These are phyloP conservation scores for Eulemur mongoz DNA, from an alignment of 2,797 vertebrate species.

Conservation along the genomic window DNA sequence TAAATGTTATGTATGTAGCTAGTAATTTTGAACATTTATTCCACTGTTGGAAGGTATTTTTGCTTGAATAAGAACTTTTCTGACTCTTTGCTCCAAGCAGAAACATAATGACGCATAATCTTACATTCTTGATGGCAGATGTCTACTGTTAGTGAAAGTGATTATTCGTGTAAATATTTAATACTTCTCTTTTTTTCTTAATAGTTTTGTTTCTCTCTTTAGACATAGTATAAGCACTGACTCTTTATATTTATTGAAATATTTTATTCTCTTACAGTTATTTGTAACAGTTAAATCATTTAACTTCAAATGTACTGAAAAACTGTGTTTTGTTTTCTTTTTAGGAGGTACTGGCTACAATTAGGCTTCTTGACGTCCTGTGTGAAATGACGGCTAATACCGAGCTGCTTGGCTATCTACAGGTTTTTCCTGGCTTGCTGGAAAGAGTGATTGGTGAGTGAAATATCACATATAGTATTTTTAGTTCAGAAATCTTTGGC, in stretches of 20 bases:
- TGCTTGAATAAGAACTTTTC: slow-evolving; percentile 79
- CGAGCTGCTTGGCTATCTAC: slow-evolving; percentile 89
- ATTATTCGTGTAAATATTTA: neutral
- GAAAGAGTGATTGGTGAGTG: slow-evolving; percentile 90
- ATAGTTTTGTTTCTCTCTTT: neutral
- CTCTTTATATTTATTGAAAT: neutral
- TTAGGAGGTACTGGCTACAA: slow-evolving; percentile 91
- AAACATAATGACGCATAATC: neutral
- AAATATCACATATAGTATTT: neutral
- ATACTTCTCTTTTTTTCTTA: neutral
- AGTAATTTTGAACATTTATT: slow-evolving; percentile 79
- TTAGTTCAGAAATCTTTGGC: neutral
- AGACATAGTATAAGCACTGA: neutral
- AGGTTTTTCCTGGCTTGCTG: slow-evolving; percentile 91
- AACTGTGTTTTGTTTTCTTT: slow-evolving; percentile 67
- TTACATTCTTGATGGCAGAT: neutral
- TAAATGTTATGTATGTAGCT: slow-evolving; percentile 79
- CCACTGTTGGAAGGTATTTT: slow-evolving; percentile 76
- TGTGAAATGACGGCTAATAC: slow-evolving; percentile 94
- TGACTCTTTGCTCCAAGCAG: neutral
- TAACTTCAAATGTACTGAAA: neutral
- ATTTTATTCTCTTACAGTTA: neutral
- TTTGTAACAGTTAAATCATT: rapidly evolving
- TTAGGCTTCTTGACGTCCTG: slow-evolving; percentile 93
- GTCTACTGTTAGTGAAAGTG: neutral